Conservation (phyloP, 2,797 vertebrate genomes). For the Rhodeus uyekii region DNA sequence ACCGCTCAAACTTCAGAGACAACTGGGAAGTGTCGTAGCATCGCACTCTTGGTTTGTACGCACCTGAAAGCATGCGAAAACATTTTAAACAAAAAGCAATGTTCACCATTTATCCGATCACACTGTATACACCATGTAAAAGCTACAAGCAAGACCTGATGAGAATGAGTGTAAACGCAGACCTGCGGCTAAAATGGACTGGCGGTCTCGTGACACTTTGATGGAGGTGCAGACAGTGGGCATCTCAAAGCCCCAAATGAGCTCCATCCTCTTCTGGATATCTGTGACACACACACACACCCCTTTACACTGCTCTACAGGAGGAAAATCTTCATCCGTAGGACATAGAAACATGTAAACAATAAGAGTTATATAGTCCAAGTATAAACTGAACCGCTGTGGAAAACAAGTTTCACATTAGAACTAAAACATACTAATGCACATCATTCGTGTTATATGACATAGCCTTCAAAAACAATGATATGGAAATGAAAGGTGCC, state of each 20-base stretch:
- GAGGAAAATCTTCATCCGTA: too few species aligned
- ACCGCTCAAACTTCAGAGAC: conserved; percentile 97
- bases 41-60: conserved; percentile 94
- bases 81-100: too few species aligned
- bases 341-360: too few species aligned
- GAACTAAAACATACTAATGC: background rate
- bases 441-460: too few species aligned
- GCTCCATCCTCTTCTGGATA: conserved; percentile 93
- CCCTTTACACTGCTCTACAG: too few species aligned
- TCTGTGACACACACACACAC: too few species aligned
- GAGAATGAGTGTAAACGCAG: too few species aligned
- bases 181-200: conserved; percentile 94
- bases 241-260: conserved; percentile 99
- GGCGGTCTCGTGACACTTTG: conserved; percentile 92
- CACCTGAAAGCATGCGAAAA: conserved; percentile 77
- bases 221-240: conserved; percentile 92
- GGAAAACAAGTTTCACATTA: background rate
- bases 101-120: background rate
- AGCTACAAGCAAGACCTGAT: too few species aligned
- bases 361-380: background rate
- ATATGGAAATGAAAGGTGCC: background rate
- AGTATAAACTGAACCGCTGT: background rate
- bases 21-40: conserved; percentile 95
- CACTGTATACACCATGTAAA: background rate
- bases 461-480: too few species aligned